A percentile compares a stretch with the other conserved stretches of the same genome.
Evolutionary conservation across 2,113 vertebrate genomes (phyloP).

Genomic region (Mustela nigripes): DNA sequence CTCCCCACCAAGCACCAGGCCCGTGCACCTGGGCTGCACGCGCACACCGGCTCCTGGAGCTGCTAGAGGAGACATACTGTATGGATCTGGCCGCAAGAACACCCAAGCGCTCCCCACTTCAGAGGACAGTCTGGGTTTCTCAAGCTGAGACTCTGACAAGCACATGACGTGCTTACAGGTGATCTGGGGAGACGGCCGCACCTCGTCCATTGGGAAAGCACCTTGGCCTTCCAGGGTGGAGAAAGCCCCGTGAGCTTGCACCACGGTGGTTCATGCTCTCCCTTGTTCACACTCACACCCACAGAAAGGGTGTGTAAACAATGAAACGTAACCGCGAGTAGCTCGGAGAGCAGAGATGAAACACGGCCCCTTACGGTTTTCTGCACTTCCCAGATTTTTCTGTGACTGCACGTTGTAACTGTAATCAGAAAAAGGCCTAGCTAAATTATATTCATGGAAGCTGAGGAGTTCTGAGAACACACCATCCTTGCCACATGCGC

Average conservation of each 20-base stretch:
- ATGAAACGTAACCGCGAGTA: fast-evolving
- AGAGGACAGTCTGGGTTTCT: neutral
- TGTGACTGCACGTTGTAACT: fast-evolving
- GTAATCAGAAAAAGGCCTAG: neutral
- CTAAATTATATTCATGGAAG: neutral
- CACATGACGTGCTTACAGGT: fast-evolving
- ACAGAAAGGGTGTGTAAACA: neutral
- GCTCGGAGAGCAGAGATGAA: neutral
- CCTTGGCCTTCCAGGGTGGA: neutral
- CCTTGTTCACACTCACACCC: too few species aligned
- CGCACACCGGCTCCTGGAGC: neutral
- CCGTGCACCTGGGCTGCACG: fast-evolving
- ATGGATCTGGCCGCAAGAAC: neutral
- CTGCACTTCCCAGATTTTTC: neutral
- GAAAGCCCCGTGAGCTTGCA: fast-evolving
- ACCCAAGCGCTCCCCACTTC: neutral
- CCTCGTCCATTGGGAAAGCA: fast-evolving
- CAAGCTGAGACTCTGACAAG: neutral
- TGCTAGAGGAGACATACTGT: neutral
- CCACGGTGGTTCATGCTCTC: fast-evolving
- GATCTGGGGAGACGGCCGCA: fast-evolving
- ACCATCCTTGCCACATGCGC: fast-evolving
- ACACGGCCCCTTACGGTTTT: neutral
- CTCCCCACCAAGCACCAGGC: too few species aligned
- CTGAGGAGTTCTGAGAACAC: neutral